Evolutionary conservation across 2,113 vertebrate genomes (phyloP).

Genomic region (Hypomesus transpacificus): DNA sequence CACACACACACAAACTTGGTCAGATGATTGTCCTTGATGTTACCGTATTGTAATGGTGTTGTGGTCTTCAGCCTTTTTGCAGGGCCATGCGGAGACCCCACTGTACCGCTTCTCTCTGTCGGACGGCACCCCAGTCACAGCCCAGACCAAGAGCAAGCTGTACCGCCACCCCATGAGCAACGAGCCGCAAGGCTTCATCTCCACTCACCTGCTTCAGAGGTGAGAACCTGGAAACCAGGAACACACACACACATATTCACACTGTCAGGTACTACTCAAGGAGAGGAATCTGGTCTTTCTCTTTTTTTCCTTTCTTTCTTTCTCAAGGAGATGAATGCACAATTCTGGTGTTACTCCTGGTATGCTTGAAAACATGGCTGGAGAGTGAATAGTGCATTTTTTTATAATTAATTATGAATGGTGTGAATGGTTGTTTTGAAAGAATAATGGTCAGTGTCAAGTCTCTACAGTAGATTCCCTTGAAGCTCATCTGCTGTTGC

Average conservation of each 20-base stretch:
- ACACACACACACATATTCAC: background rate
- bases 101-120: conserved; percentile 93
- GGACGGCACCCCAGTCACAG: conserved; percentile 92
- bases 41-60: conserved; percentile 20
- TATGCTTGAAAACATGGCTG: too few relatives aligned
- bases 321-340: too few relatives aligned
- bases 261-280: too few relatives aligned
- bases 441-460: too few relatives aligned
- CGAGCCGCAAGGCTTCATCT: conserved; percentile 90
- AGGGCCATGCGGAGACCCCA: conserved; percentile 92
- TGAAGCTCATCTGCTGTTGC: background rate
- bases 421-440: too few relatives aligned
- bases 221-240: conserved; percentile 23
- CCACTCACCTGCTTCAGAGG: conserved; percentile 96
- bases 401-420: too few relatives aligned
- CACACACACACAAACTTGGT: too few relatives aligned
- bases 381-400: too few relatives aligned
- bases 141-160: conserved; percentile 94
- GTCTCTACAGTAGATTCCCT: background rate
- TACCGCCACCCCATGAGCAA: conserved; percentile 89
- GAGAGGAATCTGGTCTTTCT: too few relatives aligned
- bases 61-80: conserved; percentile 80
- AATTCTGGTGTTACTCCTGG: too few relatives aligned
- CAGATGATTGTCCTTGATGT: conserved; percentile 13
- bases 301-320: too few relatives aligned